Conservation (phyloP, 2,888 invertebrate genomes). For the Yponomeuta cagnagella region DNA sequence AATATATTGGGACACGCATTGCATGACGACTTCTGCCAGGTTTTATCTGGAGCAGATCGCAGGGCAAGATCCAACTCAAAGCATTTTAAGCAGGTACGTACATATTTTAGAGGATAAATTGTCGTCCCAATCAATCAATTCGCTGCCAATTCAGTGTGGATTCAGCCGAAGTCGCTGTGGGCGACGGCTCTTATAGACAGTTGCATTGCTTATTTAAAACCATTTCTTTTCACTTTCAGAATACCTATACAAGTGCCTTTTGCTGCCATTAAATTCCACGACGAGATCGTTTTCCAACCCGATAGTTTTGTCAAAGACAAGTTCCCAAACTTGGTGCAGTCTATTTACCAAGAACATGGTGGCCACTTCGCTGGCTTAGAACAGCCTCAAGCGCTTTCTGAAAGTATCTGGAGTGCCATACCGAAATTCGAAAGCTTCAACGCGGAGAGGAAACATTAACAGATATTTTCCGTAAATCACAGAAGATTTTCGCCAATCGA, state of each 20-base stretch:
- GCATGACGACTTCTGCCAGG: conserved; percentile 7
- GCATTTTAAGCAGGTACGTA: neutral
- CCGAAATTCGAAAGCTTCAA: conserved; percentile 6
- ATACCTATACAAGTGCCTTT: conserved; percentile 75
- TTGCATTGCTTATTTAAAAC: neutral
- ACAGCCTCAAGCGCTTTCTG: neutral
- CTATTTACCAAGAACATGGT: conserved; percentile 73
- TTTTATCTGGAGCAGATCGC: neutral
- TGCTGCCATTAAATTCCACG: conserved; percentile 78
- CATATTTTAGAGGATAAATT: no score
- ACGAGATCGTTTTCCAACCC: conserved; percentile 75
- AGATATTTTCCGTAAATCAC: neutral
- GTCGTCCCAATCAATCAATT: no score
- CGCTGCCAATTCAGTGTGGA: no score
- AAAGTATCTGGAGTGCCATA: conserved; percentile 7
- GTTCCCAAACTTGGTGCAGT: conserved; percentile 77
- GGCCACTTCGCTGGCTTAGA: conserved; percentile 81
- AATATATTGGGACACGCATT: conserved; percentile 8
- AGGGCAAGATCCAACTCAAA: neutral
- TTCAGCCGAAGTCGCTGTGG: no score
- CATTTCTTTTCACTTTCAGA: conserved; percentile 39
- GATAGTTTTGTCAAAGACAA: conserved; percentile 70
- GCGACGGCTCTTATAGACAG: neutral
- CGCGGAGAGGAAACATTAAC: neutral
- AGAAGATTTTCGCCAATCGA: no score